These are phyloP conservation scores for Paracanthobrama guichenoti DNA, from an alignment of 2,113 vertebrate species.

Conservation along the genomic window DNA sequence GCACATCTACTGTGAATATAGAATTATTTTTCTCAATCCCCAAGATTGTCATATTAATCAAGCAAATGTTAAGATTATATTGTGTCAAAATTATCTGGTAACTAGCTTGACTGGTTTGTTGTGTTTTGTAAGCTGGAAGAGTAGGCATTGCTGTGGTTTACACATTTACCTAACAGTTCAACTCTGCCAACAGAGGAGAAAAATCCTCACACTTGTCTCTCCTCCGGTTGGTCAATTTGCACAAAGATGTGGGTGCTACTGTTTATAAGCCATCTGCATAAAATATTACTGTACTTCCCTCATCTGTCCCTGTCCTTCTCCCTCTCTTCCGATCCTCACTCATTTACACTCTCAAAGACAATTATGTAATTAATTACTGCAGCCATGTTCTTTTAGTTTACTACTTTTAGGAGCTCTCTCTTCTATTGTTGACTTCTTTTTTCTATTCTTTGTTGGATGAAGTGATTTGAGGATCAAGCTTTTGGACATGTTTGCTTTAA, in stretches of 20 bases:
- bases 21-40: neutral
- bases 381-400: constrained; percentile 19
- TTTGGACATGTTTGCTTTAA: constrained; percentile 46
- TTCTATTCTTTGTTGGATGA: constrained; percentile 47
- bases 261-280: constrained; percentile 61
- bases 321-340: constrained; percentile 17
- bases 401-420: constrained; percentile 25
- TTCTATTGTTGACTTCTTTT: constrained; percentile 38
- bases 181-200: constrained; percentile 37
- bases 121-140: constrained; percentile 18
- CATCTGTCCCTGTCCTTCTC: constrained; percentile 14
- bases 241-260: constrained; percentile 61
- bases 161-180: neutral
- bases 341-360: constrained; percentile 5
- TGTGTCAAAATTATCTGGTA: constrained; percentile 3
- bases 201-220: constrained; percentile 49
- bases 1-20: constrained; percentile 26
- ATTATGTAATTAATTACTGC: constrained; percentile 37
- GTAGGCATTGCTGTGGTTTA: constrained; percentile 20
- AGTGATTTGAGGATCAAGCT: constrained; percentile 43
- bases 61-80: constrained; percentile 19
- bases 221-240: constrained; percentile 55
- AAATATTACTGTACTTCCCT: constrained; percentile 49
- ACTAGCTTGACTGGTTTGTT: constrained; percentile 26
- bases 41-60: neutral